A percentile compares a stretch with the other conserved stretches of the same genome.
phyloP scores from a whole-genome alignment of 1,140 invertebrate species.

The Zaprionus lachaisei region DNA sequence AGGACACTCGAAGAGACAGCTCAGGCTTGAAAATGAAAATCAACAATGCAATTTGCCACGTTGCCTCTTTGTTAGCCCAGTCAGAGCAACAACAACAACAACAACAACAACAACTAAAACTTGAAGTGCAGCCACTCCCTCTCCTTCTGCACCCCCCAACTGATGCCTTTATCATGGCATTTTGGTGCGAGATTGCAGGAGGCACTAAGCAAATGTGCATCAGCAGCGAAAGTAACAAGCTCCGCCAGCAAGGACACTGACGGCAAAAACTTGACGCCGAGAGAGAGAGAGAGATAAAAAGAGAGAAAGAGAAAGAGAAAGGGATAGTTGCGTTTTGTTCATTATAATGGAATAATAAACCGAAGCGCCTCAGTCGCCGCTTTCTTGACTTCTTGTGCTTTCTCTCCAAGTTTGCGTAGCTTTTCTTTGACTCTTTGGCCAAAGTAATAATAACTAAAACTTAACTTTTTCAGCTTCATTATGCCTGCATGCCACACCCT shows the following conservation, averaged over 20 bases:
- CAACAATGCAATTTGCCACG: slow-evolving; percentile 80
- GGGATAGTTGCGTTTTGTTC: slow-evolving; percentile 67
- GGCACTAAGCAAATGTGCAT: slow-evolving; percentile 73
- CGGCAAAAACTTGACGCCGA: slow-evolving; percentile 61
- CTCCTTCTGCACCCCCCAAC: neutral
- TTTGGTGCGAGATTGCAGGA: slow-evolving; percentile 64
- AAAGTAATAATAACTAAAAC: slow-evolving; percentile 40
- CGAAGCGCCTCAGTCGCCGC: slow-evolving; percentile 41
- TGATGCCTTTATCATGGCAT: slow-evolving; percentile 40
- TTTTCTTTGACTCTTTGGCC: slow-evolving; percentile 36
- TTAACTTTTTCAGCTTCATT: slow-evolving; percentile 43
- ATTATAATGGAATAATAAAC: slow-evolving; percentile 82
- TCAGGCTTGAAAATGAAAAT: slow-evolving; percentile 82
- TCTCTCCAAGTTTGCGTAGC: slow-evolving; percentile 30
- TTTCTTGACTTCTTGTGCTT: slow-evolving; percentile 24
- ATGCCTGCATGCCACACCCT: slow-evolving; percentile 15
- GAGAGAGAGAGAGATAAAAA: neutral
- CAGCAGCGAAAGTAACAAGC: slow-evolving; percentile 62
- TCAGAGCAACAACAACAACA: slow-evolving; percentile 16
- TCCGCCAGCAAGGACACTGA: slow-evolving; percentile 38
- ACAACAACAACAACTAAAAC: slow-evolving; percentile 49
- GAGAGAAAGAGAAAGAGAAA: neutral
- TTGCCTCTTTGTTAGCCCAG: slow-evolving; percentile 55
- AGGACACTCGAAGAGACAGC: slow-evolving; percentile 45
- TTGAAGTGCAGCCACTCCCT: slow-evolving; percentile 52